Evolutionary conservation across 2,797 vertebrate genomes (phyloP), one percentile per base, ranked within the genome.

Genomic region (Megalops cyprinoides): DNA sequence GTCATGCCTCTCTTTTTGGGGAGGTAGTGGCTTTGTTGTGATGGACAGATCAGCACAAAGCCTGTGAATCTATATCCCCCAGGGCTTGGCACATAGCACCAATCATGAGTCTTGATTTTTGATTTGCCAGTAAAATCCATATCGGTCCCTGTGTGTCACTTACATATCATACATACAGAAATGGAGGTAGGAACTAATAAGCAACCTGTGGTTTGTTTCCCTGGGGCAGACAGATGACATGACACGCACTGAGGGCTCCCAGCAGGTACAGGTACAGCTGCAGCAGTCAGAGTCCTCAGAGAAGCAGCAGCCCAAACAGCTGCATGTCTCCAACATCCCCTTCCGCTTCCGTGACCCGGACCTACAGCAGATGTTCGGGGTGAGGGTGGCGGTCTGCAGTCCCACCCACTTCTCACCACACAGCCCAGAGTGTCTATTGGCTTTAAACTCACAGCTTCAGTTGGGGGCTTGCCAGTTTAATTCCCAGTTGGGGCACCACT

Each of bases 261-360:
- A 93, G 75, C 93, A 92, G 83, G 93, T 95, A 86, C 93, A 92
- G 83, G 93, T 95, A 86, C 93, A 94, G 79, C 93, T 93, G 86
- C 92, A 93, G 46, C 90, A 91, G 60, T 94, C 94, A 83, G 95
- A 96, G 74, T 91, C 91, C 89, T 88, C 94, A 67, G 95, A 96
- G 89, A 96, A 96, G 86, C 95, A 94, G 87, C 95, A 96, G 86
- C 95, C 96, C 88, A 96, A 96, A 88, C 86, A 96, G 86, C 90
- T 96, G 79, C 96, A 96, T 0, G 95, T 96, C 88, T 96, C 96
- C 90, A 96, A 96, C 92, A 96, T 96, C 90, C 96, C 95, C 88
- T 96, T 96, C 91, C 94, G 95, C 83, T 96, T 96, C 93, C 93
- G 95, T 79, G 96, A 96, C 88, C 96, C 96, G 0, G 95, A 96